phyloP scores from a whole-genome alignment of 2,888 invertebrate genomes.

The Zeuzera pyrina region DNA sequence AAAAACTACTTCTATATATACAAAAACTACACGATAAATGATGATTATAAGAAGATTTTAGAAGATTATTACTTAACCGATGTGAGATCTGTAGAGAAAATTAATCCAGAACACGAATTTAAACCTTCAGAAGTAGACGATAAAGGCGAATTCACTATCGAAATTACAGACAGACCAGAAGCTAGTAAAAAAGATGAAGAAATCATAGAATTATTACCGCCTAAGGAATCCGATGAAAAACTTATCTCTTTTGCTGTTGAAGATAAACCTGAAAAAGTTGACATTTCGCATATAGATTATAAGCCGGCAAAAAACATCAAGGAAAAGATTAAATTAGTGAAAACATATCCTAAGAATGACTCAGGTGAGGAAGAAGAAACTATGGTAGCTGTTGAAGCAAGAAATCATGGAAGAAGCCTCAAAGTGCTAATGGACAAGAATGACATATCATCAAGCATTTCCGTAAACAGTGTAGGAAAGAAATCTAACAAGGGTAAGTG shows the following conservation, averaged over 20 bases:
- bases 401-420: constrained; percentile 60
- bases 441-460: constrained; percentile 73
- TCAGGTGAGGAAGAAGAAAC: constrained; percentile 70
- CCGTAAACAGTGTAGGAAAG: constrained; percentile 75
- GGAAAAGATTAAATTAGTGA: constrained; percentile 69
- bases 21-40: constrained; percentile 75
- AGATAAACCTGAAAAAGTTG: constrained; percentile 58
- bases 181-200: constrained; percentile 39
- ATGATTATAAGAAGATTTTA: constrained; percentile 72
- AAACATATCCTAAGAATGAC: constrained; percentile 60
- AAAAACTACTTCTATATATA: constrained; percentile 80
- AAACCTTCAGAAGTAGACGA: constrained; percentile 35
- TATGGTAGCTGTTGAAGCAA: constrained; percentile 74
- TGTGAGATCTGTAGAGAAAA: constrained; percentile 70
- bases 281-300: constrained; percentile 39
- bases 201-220: constrained; percentile 42
- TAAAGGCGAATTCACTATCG: constrained; percentile 35
- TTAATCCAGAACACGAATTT: constrained; percentile 36
- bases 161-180: constrained; percentile 38
- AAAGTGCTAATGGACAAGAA: constrained; percentile 50
- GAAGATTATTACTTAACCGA: constrained; percentile 75
- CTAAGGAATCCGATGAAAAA: constrained; percentile 68
- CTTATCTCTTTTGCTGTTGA: constrained; percentile 65
- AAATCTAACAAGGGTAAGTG: constrained; percentile 52
- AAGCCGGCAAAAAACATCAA: constrained; percentile 66